Base-by-base conservation (phyloP, 2,797 vertebrate genomes). In the Prunella strophiata region DNA sequence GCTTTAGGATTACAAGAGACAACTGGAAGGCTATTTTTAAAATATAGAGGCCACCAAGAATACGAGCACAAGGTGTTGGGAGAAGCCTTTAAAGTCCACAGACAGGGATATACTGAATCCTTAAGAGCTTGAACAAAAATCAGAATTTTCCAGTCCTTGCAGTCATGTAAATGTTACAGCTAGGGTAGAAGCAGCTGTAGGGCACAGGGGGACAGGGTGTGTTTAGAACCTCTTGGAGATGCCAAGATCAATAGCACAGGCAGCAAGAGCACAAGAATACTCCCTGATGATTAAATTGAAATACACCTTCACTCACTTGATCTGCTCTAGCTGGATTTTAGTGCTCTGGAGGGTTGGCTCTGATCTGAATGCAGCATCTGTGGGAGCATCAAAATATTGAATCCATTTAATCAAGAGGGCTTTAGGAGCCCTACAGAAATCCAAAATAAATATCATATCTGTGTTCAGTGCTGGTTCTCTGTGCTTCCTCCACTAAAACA, bases 41-140 rank as follows among this genome's bases (percentile, higher is more conserved):
- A 54, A 62, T 17, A 14, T 1, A 70, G 57, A 20, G 10, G 11
- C 34, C 19, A 43, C 11, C 38, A 77, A 27, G 9, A 42, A 16
- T 9, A 45, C 0, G 7, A 52, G 11, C 5, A 21, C 7, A 48
- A 23, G 7, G 4, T 5, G 7, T 25, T 6, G 27, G 25, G 14
- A 65, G 51, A 51, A 25, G 3, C 14, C 16, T 36, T 57, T 7
- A 58, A 58, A 71, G 5, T 8, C 13, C 12, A 20, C 0, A 0
- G 42, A 7, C 15, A 62, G 62, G 62, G 62, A 34, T 3, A 11
- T 2, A 13, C 17, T 30, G 36, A 57, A 85, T 16, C 25, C 34
- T 81, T 6, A 6, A 17, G 10, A 26, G 16, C 34, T 42, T 18
- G 20, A 58, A 21, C 22, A 68, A 4, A 72, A 71, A 51, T 29